These are phyloP conservation scores for Syritta pipiens DNA, from an alignment of 2,888 invertebrate genomes.

Conservation along the genomic window DNA sequence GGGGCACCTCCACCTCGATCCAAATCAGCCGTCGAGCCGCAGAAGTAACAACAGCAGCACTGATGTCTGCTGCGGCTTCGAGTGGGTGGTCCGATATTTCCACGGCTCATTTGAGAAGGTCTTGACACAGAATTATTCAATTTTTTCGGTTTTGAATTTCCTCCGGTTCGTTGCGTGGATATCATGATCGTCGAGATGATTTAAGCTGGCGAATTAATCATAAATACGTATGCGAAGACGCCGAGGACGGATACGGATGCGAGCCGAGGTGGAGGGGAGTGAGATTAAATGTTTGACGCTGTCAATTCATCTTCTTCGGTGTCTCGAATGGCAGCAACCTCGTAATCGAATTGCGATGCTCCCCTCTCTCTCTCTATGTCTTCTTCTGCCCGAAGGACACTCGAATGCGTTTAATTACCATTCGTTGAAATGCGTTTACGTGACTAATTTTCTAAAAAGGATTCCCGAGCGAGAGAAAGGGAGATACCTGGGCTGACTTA, in stretches of 20 bases:
- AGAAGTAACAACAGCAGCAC: conserved; percentile 61
- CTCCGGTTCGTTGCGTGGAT: conserved; percentile 24
- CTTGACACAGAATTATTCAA: conserved; percentile 68
- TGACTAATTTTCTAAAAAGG: conserved; percentile 66
- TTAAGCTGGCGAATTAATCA: conserved; percentile 69
- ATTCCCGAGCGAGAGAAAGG: conserved; percentile 8
- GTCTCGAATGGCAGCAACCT: not conserved
- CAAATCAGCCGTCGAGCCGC: conserved; percentile 55
- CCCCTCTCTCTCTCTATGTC: too few relatives aligned
- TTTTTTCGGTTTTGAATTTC: conserved; percentile 63
- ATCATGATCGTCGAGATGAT: conserved; percentile 62
- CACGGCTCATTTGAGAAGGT: conserved; percentile 68
- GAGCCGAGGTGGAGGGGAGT: conserved; percentile 36
- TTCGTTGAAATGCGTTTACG: conserved; percentile 61
- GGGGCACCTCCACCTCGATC: conserved; percentile 58
- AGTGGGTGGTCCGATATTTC: conserved; percentile 69
- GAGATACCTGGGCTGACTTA: conserved; percentile 33
- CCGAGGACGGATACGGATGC: conserved; percentile 46
- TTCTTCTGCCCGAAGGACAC: not conserved
- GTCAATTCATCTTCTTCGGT: conserved; percentile 52
- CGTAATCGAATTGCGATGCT: conserved; percentile 10
- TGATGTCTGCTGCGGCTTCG: conserved; percentile 58
- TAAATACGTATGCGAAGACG: conserved; percentile 28
- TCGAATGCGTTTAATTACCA: conserved; percentile 65
- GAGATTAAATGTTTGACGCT: conserved; percentile 40